A percentile compares a stretch with the other conserved stretches of the same genome.
These are phyloP conservation scores for Lasioglossum albipes DNA, from an alignment of 1,140 invertebrate genomes.

Conservation along the genomic window DNA sequence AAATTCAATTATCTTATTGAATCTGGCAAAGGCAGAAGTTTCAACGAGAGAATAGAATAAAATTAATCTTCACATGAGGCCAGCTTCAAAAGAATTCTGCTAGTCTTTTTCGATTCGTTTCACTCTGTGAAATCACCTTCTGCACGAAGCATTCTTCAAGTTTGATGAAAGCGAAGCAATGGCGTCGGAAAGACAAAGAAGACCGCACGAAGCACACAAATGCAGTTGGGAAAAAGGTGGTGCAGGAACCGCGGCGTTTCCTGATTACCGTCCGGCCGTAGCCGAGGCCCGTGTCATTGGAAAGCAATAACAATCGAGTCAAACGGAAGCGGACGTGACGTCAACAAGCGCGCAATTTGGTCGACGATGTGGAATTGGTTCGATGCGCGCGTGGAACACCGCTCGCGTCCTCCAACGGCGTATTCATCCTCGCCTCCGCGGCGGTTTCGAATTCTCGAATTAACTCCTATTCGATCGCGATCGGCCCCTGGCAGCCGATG, in stretches of 20 bases:
- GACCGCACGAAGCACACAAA: background rate
- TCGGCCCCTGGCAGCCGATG: background rate
- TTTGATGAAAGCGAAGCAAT: too few species aligned
- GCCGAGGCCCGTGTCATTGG: slow-evolving; percentile 45
- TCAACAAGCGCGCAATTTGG: slow-evolving; percentile 69
- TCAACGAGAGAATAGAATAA: too few species aligned
- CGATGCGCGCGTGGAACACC: slow-evolving; percentile 10
- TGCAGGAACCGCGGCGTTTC: background rate
- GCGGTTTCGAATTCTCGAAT: slow-evolving; percentile 51
- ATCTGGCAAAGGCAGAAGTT: too few species aligned
- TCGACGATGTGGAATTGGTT: slow-evolving; percentile 60
- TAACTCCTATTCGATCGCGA: slow-evolving; percentile 51
- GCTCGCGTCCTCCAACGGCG: slow-evolving; percentile 24
- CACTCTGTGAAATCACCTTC: too few species aligned
- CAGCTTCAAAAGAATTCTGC: too few species aligned
- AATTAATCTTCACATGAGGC: too few species aligned
- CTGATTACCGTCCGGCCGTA: background rate
- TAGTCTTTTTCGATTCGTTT: too few species aligned
- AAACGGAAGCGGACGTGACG: slow-evolving; percentile 67
- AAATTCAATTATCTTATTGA: too few species aligned
- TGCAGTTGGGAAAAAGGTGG: background rate
- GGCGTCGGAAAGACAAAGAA: background rate
- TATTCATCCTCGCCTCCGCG: slow-evolving; percentile 29
- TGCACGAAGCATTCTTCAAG: too few species aligned
- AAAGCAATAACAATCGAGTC: slow-evolving; percentile 70